Evolutionary conservation across 2,113 vertebrate genomes (phyloP), one percentile per base, ranked within the genome.

Genomic region (Siniperca chuatsi): DNA sequence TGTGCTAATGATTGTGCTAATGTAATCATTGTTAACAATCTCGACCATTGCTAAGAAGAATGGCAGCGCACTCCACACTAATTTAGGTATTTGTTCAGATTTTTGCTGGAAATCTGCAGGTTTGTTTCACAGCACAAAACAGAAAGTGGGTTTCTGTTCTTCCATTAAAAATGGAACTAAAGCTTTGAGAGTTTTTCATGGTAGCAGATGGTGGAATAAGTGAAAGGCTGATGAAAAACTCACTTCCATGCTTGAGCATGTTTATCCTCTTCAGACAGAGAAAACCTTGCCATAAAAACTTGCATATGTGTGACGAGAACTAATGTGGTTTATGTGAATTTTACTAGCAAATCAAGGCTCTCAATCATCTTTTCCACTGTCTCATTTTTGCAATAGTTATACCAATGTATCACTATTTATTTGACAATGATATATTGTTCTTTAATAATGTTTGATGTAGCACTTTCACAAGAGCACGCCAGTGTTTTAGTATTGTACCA

Each of bases 131-230:
- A 46, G 23, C 64, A 64, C 16, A 61, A 11, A 54, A 25, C 33
- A 74, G n/a, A 42, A 13, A 67, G 40, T 6, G 2, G 3, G 23
- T 61, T 55, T 25, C 64, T 61, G 21, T 67, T 72, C 20, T 12
- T 73, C n/a, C 54, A 42, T 66, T n/a, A 73, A 50, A 65, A 33
- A 37, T 0, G 0, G 12, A 71, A 60, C 13, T 0, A 16, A 42
- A 75, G 64, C 55, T 55, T 62, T 55, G 6, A 50, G 42, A 33
- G 37, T 15, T 67, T 60, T 15, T 77, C 8, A 23, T 16, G 33
- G 8, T 11, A 54, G 71, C 82, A 87, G 79, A 79, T 85, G 82
- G 82, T 67, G 16, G 21, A 77, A 64, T 60, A 33, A 69, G 55
- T 55, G 29, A 71, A 70, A 75, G n/a, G 46, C 67, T 70, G 50